Evolutionary conservation across 1,140 invertebrate species (phyloP), one percentile per base, ranked within the genome.

Genomic region (Drosophila virilis): DNA sequence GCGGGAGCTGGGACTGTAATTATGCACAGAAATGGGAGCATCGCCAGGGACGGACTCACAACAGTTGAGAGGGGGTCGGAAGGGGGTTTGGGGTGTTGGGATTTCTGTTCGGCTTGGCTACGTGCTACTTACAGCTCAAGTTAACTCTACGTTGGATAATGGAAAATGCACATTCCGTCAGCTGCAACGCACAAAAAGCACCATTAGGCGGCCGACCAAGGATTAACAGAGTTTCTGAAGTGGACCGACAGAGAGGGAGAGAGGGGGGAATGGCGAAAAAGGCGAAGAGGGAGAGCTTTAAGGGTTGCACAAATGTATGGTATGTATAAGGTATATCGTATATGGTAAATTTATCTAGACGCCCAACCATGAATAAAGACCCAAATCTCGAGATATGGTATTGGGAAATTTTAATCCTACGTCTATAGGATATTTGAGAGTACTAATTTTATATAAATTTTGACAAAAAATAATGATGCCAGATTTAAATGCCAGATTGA

Each of bases 151-250:
- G 45, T 33, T 59, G 74, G 69, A 71, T 75, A 75, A 82, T 77
- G 78, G 71, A 67, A 85, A 86, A 79, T 88, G 82, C 82, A 79
- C 84, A 86, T 86, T 86, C 79, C 83, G 48, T 61, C 57, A 57
- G 68, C 42, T 59, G 58, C 67, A 65, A 35, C 61, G 48, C 78
- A 86, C 81, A 84, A 85, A 86, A 55, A 61, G 79, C 65, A 51
- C 71, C 79, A 78, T 79, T 78, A 86, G 81, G 58, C 67, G 82
- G 40, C 38, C 68, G 66, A 54, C 74, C 78, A 82, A 85, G 82
- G 83, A 88, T 86, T 82, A 80, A 72, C 76, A 12, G 43, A 42
- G 48, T 62, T 74, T 68, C 50, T 61, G 7, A 83, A 83, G 80
- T 82, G 57, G 58, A 68, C 58, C 58, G 70, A 73, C 43, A 37